Evolutionary conservation across 1,140 invertebrate genomes (phyloP).

Genomic region (Ceratina calcarata): DNA sequence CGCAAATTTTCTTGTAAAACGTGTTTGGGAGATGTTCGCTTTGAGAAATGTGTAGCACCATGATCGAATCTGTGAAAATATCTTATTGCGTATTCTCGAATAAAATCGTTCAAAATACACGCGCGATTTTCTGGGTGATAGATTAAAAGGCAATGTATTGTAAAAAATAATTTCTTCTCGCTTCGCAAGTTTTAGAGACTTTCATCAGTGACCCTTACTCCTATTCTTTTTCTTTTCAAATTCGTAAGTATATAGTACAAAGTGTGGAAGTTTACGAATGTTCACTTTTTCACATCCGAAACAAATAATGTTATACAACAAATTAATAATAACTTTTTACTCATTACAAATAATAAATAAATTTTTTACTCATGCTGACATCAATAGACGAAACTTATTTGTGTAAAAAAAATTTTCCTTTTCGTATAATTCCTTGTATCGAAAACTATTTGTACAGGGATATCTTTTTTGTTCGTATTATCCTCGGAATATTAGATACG

Average conservation of each 20-base stretch:
- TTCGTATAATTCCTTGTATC: too few relatives aligned
- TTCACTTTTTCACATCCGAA: neutral
- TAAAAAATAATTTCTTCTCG: slow-evolving; percentile 43
- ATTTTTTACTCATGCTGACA: too few relatives aligned
- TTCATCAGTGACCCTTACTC: slow-evolving; percentile 33
- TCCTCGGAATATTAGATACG: too few relatives aligned
- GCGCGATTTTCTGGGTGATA: slow-evolving; percentile 8
- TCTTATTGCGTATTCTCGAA: neutral
- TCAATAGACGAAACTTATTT: too few relatives aligned
- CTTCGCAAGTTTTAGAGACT: slow-evolving; percentile 23
- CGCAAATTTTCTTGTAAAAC: neutral
- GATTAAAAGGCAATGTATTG: slow-evolving; percentile 23
- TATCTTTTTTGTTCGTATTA: too few relatives aligned
- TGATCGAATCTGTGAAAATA: slow-evolving; percentile 8
- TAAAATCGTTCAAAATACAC: slow-evolving; percentile 40
- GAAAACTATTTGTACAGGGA: too few relatives aligned
- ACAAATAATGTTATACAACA: too few relatives aligned
- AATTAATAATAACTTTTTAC: neutral
- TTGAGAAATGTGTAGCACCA: slow-evolving; percentile 5
- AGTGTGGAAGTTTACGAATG: slow-evolving; percentile 2
- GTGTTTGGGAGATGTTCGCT: neutral
- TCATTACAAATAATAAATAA: too few relatives aligned
- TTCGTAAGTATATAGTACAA: slow-evolving; percentile 25
- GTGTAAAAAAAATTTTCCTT: too few relatives aligned
- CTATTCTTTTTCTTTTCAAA: slow-evolving; percentile 19